Base-by-base conservation (phyloP, 2,888 invertebrate species). In the Cryptus viduatorius region DNA sequence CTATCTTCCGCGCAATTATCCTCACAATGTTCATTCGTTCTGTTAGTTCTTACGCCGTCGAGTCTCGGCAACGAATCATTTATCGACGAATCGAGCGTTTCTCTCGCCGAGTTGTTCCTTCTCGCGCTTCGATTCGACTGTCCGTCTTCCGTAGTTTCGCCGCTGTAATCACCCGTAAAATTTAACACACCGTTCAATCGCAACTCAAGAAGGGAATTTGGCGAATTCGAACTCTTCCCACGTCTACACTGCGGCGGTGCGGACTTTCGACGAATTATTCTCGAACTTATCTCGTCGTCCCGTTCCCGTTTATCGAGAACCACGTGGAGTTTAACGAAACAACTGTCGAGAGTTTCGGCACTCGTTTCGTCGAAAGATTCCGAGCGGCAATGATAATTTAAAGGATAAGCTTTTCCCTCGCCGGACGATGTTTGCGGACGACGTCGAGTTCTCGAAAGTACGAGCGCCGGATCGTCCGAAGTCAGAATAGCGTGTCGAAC, bases 401-500 rank as follows among this genome's bases (percentile, higher is more conserved):
- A 50, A 4, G 89, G 79, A 71, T 87, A 90, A 37, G 75, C 84
- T 79, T 90, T 90, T 12, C 86, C 87, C 42, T 88, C 89, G 5
- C 84, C 69, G 1, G 83, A 53, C 0, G 90, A 88, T 3, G 88
- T 88, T 72, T 90, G 88, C 2, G 91, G 87, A 59, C 91, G 87
- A 79, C 85, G 86, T 44, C 85, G 87, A 46, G 80, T 77, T 76
- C 88, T 89, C 0, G 87, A 67, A 82, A 91, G 90, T 7, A 90
- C 86, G 1, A 93, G 86, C 19, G 82, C 81, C 7, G 94, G 96
- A 92, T 96, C 96, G 93, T 96, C 96, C 82, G 95, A 94, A 5
- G 95, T 95, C 72, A 97, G 94, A 68, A 97, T 95, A 19, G 96
- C 96, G 94, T 96, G 96, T 87, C 96, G 95, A 88, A 96, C 95